Conservation (phyloP, 1,140 invertebrate species). For the Trichomalopsis sarcophagae region DNA sequence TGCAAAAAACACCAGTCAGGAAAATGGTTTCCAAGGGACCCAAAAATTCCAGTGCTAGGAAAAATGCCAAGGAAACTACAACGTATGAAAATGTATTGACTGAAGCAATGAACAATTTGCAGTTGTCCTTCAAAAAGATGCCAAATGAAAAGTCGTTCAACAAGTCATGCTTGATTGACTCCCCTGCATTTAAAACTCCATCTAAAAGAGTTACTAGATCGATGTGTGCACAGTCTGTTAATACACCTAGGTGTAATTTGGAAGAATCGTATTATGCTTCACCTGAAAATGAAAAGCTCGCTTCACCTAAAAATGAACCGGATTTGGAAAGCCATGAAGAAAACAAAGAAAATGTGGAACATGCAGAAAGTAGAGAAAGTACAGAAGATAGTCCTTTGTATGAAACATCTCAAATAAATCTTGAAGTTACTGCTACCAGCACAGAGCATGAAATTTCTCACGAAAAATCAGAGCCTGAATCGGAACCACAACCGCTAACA, state of each 20-base stretch:
- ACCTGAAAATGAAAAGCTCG: background rate
- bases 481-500: background rate
- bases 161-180: constrained; percentile 52
- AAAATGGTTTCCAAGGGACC: constrained; percentile 53
- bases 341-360: constrained; percentile 32
- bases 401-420: constrained; percentile 33
- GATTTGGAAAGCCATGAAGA: background rate
- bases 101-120: constrained; percentile 58
- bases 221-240: constrained; percentile 49
- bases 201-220: constrained; percentile 52
- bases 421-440: constrained; percentile 40
- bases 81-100: constrained; percentile 62
- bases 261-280: constrained; percentile 1
- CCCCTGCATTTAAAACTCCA: constrained; percentile 56
- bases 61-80: constrained; percentile 45
- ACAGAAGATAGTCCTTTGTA: background rate
- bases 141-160: constrained; percentile 48
- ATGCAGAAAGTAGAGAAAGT: constrained; percentile 2
- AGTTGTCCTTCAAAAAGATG: constrained; percentile 55
- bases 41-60: constrained; percentile 54
- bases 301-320: background rate
- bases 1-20: constrained; percentile 53
- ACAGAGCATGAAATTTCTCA: constrained; percentile 37
- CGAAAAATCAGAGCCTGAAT: constrained; percentile 27
- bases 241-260: constrained; percentile 45